These are phyloP conservation scores for Spizaetus ornatus DNA, from an alignment of 2,113 vertebrate genomes.

Conservation along the genomic window DNA sequence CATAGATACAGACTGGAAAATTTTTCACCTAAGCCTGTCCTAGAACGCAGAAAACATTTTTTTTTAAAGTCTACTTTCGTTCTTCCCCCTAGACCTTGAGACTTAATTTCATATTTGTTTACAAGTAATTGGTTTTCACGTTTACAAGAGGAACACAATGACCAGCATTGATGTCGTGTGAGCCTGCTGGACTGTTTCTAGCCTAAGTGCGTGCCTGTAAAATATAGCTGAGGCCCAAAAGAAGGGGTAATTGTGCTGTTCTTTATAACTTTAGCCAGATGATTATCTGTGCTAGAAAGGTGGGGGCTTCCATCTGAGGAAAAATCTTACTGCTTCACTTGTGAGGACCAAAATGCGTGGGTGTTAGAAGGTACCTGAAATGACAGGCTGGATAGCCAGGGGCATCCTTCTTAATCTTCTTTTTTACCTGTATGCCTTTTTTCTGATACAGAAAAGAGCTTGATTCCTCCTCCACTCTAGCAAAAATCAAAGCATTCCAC, in stretches of 20 bases:
- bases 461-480: neutral
- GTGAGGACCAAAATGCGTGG: neutral
- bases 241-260: neutral
- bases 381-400: neutral
- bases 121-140: neutral
- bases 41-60: neutral
- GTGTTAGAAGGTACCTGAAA: neutral
- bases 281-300: neutral
- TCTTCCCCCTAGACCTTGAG: neutral
- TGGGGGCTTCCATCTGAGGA: neutral
- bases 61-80: neutral
- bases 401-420: neutral
- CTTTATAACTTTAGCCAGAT: neutral
- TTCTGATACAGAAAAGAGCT: neutral
- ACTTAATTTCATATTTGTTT: neutral
- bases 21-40: neutral
- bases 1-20: neutral
- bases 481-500: slow-evolving; percentile 55
- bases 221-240: neutral
- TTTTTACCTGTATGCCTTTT: neutral
- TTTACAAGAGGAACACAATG: neutral
- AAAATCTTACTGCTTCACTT: neutral
- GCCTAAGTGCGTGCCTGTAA: neutral
- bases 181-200: neutral
- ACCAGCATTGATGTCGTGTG: neutral